These are phyloP conservation scores for Scatophagus argus DNA, from an alignment of 2,113 vertebrate genomes.

Conservation along the genomic window DNA sequence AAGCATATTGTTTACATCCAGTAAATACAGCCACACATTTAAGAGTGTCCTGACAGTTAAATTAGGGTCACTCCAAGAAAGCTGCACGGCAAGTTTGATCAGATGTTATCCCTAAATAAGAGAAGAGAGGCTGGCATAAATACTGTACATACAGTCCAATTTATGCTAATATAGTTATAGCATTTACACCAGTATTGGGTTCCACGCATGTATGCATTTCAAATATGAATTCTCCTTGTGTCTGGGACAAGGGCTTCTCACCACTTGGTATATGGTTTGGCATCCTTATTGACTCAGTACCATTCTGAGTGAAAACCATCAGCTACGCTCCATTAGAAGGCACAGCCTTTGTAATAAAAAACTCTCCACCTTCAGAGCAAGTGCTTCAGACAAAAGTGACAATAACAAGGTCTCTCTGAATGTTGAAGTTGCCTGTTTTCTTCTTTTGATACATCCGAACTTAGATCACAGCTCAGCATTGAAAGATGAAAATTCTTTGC, in stretches of 20 bases:
- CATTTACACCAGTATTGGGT: no score
- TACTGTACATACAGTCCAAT: not conserved
- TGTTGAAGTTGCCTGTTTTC: not conserved
- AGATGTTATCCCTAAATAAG: not conserved
- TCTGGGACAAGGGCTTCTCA: slow-evolving; percentile 22
- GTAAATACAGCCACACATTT: no score
- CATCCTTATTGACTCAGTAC: slow-evolving; percentile 15
- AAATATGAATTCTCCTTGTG: slow-evolving; percentile 34
- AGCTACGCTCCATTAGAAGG: slow-evolving; percentile 36
- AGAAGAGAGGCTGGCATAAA: not conserved
- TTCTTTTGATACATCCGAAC: slow-evolving; percentile 1
- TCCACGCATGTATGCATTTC: no score
- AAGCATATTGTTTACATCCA: not conserved
- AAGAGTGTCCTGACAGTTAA: no score
- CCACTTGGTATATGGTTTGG: slow-evolving; percentile 15
- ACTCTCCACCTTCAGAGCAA: slow-evolving; percentile 9
- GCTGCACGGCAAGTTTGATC: not conserved
- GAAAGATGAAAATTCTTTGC: not conserved
- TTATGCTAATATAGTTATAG: not conserved
- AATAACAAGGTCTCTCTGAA: slow-evolving; percentile 26
- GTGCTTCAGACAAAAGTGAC: slow-evolving; percentile 38
- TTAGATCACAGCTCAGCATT: not conserved
- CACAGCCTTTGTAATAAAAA: slow-evolving; percentile 11
- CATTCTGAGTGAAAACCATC: slow-evolving; percentile 53
- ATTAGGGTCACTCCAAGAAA: not conserved